A percentile compares a stretch with the other conserved stretches of the same genome.
Evolutionary conservation across 1,140 invertebrate species (phyloP).

Genomic region (Phortica variegata): DNA sequence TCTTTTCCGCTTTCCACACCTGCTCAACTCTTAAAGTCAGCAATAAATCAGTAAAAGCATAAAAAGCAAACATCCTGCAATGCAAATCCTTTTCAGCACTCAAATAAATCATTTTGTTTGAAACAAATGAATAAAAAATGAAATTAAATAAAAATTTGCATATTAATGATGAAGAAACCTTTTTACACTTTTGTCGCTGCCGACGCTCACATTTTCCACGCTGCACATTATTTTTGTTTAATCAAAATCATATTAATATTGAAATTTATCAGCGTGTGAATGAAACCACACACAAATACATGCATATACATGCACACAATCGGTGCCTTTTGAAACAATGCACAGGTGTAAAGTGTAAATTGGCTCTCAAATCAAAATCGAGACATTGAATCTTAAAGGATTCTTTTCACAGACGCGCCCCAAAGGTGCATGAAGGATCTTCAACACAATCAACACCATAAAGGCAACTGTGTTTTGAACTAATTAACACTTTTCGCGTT

Average conservation of each 20-base stretch:
- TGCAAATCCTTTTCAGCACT: too few species aligned
- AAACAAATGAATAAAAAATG: constrained; percentile 27
- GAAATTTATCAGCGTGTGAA: constrained; percentile 47
- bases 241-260: not conserved
- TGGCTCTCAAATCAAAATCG: constrained; percentile 19
- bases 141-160: constrained; percentile 37
- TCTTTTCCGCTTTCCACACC: too few species aligned
- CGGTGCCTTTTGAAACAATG: not conserved
- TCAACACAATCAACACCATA: too few species aligned
- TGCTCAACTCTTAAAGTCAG: too few species aligned
- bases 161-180: constrained; percentile 52
- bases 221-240: not conserved
- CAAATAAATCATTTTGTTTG: too few species aligned
- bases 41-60: too few species aligned
- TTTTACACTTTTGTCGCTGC: constrained; percentile 40
- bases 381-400: constrained; percentile 23
- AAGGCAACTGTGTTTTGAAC: too few species aligned
- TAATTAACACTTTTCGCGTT: constrained; percentile 42
- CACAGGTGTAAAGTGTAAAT: constrained; percentile 49
- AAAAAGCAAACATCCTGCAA: too few species aligned
- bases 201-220: not conserved
- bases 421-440: constrained; percentile 20
- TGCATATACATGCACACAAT: not conserved
- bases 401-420: constrained; percentile 35
- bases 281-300: constrained; percentile 39